Percentiles rank a stretch among this genome's conserved stretches.
Conservation (phyloP, 2,113 vertebrate species). For the Datnioides undecimradiatus region DNA sequence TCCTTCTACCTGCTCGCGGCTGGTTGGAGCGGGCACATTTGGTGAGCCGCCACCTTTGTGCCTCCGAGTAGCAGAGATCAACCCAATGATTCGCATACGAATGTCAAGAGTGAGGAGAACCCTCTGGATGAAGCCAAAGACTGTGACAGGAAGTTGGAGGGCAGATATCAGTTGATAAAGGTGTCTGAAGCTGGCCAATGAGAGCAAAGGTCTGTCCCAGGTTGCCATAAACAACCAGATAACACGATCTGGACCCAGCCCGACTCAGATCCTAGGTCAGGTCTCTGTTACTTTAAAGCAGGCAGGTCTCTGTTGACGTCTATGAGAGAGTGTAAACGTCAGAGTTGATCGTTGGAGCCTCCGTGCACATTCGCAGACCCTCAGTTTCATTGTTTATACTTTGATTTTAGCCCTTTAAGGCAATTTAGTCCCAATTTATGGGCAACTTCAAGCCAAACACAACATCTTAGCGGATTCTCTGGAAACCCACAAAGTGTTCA, state of each 20-base stretch:
- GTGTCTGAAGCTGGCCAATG: too few species aligned
- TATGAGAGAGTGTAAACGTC: background rate
- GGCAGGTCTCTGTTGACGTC: background rate
- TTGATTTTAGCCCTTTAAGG: too few species aligned
- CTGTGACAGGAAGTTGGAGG: background rate
- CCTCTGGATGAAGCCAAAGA: background rate
- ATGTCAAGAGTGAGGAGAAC: background rate
- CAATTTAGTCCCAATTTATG: too few species aligned
- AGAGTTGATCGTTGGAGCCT: background rate
- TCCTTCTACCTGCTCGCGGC: background rate
- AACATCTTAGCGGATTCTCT: background rate
- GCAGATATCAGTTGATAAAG: background rate
- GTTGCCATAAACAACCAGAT: background rate
- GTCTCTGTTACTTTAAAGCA: too few species aligned
- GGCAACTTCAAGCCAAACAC: background rate
- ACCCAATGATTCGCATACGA: background rate
- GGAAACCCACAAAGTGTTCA: background rate
- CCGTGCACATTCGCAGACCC: background rate
- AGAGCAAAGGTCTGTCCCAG: background rate
- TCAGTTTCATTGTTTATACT: background rate
- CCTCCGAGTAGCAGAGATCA: too few species aligned
- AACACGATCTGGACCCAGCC: too few species aligned
- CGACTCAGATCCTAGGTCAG: too few species aligned
- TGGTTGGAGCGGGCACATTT: background rate
- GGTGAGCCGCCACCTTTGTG: background rate